These are phyloP conservation scores for Tenebrosternarchus preto DNA, from an alignment of 2,113 vertebrate species.

Conservation along the genomic window DNA sequence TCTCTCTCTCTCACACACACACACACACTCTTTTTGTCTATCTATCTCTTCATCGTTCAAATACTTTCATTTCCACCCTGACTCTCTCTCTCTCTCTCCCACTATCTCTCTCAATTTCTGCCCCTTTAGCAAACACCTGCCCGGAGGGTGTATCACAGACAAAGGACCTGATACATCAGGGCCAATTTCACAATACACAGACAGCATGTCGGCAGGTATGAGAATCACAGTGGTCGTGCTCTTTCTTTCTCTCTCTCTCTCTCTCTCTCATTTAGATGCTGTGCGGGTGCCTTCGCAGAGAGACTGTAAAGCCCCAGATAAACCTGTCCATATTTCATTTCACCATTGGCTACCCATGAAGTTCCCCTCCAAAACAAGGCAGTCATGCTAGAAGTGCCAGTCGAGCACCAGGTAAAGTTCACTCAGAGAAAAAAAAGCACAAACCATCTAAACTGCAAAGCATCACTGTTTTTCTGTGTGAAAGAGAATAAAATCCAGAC, in stretches of 20 bases:
- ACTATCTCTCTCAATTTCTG: conserved; percentile 47
- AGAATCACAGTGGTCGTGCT: conserved; percentile 45
- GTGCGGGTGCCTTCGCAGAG: background rate
- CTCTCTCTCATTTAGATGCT: background rate
- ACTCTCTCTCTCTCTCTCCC: conserved; percentile 42
- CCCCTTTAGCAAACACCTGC: conserved; percentile 65
- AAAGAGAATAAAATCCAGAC: too few relatives aligned
- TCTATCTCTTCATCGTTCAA: background rate
- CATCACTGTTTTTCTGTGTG: too few relatives aligned
- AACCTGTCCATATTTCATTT: background rate
- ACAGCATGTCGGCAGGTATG: conserved; percentile 65
- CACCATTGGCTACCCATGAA: background rate
- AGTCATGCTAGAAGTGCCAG: background rate
- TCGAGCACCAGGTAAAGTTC: background rate
- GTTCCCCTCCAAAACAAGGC: background rate
- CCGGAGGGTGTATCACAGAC: conserved; percentile 64
- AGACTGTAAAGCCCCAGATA: background rate
- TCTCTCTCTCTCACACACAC: background rate
- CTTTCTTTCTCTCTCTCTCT: background rate
- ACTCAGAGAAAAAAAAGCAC: background rate
- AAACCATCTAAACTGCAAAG: too few relatives aligned
- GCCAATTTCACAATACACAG: conserved; percentile 61
- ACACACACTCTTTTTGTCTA: background rate
- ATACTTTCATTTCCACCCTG: conserved; percentile 33
- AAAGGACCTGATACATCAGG: conserved; percentile 66